Percentiles rank a stretch among this genome's conserved stretches.
phyloP scores from a whole-genome alignment of 2,797 vertebrate species.

The Anguilla pacifica region DNA sequence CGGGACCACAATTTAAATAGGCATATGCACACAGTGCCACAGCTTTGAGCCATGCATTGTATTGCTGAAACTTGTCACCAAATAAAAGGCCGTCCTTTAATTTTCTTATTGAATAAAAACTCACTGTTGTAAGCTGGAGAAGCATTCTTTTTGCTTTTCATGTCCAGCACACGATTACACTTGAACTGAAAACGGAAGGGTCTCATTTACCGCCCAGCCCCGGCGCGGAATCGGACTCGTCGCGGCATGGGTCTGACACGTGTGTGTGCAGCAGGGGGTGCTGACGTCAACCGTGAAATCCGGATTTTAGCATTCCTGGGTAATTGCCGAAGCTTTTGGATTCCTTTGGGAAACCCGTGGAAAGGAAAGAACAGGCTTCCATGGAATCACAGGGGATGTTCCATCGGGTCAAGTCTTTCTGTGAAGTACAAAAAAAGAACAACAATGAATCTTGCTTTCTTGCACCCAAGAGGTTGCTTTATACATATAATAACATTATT shows the following conservation, averaged over 20 bases:
- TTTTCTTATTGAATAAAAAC: background rate
- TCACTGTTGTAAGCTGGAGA: background rate
- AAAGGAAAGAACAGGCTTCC: background rate
- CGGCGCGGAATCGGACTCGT: background rate
- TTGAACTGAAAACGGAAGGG: background rate
- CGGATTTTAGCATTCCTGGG: slow-evolving; percentile 5
- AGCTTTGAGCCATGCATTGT: background rate
- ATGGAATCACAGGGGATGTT: background rate
- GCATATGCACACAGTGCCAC: background rate
- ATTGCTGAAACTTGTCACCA: background rate
- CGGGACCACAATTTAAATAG: background rate
- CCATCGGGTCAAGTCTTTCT: background rate
- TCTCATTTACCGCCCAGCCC: background rate
- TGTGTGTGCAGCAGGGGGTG: background rate
- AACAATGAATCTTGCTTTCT: background rate
- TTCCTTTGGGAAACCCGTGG: slow-evolving; percentile 7
- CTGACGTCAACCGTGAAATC: slow-evolving; percentile 9
- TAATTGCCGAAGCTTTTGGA: background rate
- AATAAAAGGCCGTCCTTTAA: background rate
- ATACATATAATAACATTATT: background rate
- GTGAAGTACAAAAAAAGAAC: background rate
- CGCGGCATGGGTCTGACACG: background rate
- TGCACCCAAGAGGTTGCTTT: background rate
- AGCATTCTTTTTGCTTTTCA: background rate
- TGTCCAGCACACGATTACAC: background rate